Conservation (phyloP, 2,888 invertebrate species). For the Pristionchus maxplancki region DNA sequence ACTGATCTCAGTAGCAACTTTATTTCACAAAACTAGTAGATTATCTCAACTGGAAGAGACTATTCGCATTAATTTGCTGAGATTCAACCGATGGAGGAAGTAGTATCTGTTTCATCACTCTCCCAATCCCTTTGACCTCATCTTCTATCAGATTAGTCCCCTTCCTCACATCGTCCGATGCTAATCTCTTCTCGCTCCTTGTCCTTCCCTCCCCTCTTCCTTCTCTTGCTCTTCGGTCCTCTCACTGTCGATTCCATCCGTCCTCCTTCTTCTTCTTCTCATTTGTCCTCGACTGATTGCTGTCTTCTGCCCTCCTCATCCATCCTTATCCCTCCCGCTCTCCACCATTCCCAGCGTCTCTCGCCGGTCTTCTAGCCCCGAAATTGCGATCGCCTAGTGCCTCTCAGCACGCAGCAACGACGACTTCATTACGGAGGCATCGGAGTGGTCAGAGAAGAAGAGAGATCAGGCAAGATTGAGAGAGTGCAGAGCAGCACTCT, state of each 20-base stretch:
- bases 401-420: slow-evolving; percentile 29
- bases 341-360: not conserved
- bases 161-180: not conserved
- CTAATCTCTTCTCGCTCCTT: not conserved
- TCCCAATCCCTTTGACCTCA: not conserved
- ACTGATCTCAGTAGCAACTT: too few relatives aligned
- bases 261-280: not conserved
- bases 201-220: not conserved
- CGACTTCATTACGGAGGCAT: slow-evolving; percentile 1
- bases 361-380: not conserved
- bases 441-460: not conserved
- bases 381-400: slow-evolving; percentile 47
- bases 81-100: not conserved
- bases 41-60: too few relatives aligned
- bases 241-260: slow-evolving; percentile 29
- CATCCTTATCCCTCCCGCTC: not conserved
- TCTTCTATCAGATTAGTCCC: not conserved
- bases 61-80: too few relatives aligned
- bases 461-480: not conserved
- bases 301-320: not conserved
- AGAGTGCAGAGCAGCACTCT: not conserved
- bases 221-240: slow-evolving; percentile 18
- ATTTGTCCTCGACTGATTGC: slow-evolving; percentile 46
- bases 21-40: too few relatives aligned
- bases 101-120: slow-evolving; percentile 7